These are phyloP conservation scores for Leptopterna dolabrata DNA, from an alignment of 2,888 invertebrate species.

Conservation along the genomic window DNA sequence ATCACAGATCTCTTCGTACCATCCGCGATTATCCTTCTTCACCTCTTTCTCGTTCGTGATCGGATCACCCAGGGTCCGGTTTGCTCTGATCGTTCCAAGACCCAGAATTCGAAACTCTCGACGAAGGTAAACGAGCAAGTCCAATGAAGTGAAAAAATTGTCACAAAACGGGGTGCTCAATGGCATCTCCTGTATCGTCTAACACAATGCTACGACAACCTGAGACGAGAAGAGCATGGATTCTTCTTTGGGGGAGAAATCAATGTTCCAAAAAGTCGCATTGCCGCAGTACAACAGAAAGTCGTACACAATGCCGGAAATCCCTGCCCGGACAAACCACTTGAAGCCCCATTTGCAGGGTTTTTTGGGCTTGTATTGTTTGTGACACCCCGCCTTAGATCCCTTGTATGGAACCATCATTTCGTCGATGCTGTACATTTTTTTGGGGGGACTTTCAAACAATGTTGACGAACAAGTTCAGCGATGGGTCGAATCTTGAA, in stretches of 20 bases:
- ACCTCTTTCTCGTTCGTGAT: conserved; percentile 54
- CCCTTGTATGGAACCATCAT: no score
- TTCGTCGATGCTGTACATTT: no score
- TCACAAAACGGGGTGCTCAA: conserved; percentile 61
- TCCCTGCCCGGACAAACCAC: conserved; percentile 65
- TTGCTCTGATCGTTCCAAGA: conserved; percentile 58
- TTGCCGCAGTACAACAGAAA: conserved; percentile 65
- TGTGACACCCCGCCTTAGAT: no score
- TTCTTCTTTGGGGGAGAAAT: conserved; percentile 62
- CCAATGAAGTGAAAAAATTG: conserved; percentile 60
- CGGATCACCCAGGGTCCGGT: conserved; percentile 54
- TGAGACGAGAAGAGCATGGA: conserved; percentile 64
- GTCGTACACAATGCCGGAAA: conserved; percentile 66
- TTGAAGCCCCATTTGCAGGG: conserved; percentile 66
- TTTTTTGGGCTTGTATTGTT: conserved; percentile 66
- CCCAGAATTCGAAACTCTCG: conserved; percentile 56
- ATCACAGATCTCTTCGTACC: conserved; percentile 49
- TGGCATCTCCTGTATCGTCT: conserved; percentile 61
- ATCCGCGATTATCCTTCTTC: conserved; percentile 18
- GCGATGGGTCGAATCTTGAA: conserved; percentile 16
- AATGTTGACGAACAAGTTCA: conserved; percentile 50
- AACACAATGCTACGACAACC: conserved; percentile 63
- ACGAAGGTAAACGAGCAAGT: conserved; percentile 54
- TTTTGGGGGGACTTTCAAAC: no score
- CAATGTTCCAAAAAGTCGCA: conserved; percentile 62